These are phyloP conservation scores for Lophotriccus pileatus DNA, from an alignment of 2,797 vertebrate genomes.

Conservation along the genomic window DNA sequence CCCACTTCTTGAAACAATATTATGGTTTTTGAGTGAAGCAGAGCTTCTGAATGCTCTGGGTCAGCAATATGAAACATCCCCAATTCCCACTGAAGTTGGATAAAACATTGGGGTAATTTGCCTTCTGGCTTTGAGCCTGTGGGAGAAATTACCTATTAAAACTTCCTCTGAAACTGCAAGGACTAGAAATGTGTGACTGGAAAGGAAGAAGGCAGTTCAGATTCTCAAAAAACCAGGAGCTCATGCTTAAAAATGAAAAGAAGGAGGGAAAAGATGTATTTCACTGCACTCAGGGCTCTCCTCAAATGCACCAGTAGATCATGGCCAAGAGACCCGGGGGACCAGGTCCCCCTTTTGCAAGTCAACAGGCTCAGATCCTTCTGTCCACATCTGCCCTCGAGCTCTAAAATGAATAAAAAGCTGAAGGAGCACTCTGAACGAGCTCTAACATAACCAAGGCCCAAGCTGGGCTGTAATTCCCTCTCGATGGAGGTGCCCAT, in stretches of 20 bases:
- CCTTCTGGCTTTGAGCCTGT: conserved; percentile 14
- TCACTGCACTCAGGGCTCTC: not conserved
- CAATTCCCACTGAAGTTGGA: not conserved
- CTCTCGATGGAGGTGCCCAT: accelerated
- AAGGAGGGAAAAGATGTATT: not conserved
- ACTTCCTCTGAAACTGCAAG: conserved; percentile 6
- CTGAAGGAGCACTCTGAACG: not conserved
- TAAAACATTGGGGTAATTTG: conserved; percentile 17
- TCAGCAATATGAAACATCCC: not conserved
- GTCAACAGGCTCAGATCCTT: not conserved
- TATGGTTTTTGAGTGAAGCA: not conserved
- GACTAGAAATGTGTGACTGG: not conserved
- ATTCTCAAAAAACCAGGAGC: not conserved
- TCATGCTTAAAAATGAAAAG: not conserved
- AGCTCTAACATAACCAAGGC: not conserved
- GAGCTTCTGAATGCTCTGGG: not conserved
- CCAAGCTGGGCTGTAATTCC: not conserved
- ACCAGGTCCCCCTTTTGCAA: not conserved
- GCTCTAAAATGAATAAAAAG: not conserved
- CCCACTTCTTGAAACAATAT: conserved; percentile 8
- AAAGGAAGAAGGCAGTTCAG: not conserved
- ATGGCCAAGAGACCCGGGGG: not conserved
- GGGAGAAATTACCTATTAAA: conserved; percentile 27
- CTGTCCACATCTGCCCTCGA: not conserved
- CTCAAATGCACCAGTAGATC: not conserved